Evolutionary conservation across 1,140 invertebrate genomes (phyloP), one percentile per base, ranked within the genome.

Genomic region (Drosophila melanogaster): DNA sequence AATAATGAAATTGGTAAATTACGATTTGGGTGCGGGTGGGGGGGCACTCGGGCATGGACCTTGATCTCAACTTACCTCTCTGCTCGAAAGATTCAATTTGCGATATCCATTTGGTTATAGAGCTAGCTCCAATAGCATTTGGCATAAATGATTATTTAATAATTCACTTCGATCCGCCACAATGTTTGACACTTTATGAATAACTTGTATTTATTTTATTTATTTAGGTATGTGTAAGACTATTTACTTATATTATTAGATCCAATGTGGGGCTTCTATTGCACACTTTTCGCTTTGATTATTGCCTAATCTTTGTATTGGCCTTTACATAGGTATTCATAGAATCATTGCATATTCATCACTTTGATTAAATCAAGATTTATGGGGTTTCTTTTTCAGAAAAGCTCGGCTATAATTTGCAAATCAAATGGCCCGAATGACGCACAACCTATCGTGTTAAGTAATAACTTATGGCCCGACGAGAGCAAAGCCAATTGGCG

Each of bases 1-100:
- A 89, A 89, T 90, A 89, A 89, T 80, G 79, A 87, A 89, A 83
- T 87, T 83, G 81, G 80, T 84, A 85, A 85, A 85, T 85, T 71
- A 79, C 57, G 69, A 65, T 81, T 81, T 77, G 57, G 56, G 59
- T 79, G 81, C 66, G 71, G 62, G 73, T 77, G 81, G 62, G 54
- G 60, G 54, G n/a, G n/a, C n/a, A n/a, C 5, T 19, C n/a, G 19
- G 41, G 43, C 54, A 44, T 50, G 55, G 84, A 56, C 79, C 76
- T 79, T 79, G 75, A 60, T 50, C 19, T 40, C 55, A 62, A 64
- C 83, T 87, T 89, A 87, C 83, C 84, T 89, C 53, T 77, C 78
- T 62, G 58, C 55, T 81, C 46, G 43, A 79, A 79, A 87, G 83
- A 87, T 87, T 87, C 66, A 89, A 87, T 87, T 87, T 83, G 79